A percentile compares a stretch with the other conserved stretches of the same genome.
phyloP scores from a whole-genome alignment of 1,140 invertebrate species.

The Bactericera cockerelli region DNA sequence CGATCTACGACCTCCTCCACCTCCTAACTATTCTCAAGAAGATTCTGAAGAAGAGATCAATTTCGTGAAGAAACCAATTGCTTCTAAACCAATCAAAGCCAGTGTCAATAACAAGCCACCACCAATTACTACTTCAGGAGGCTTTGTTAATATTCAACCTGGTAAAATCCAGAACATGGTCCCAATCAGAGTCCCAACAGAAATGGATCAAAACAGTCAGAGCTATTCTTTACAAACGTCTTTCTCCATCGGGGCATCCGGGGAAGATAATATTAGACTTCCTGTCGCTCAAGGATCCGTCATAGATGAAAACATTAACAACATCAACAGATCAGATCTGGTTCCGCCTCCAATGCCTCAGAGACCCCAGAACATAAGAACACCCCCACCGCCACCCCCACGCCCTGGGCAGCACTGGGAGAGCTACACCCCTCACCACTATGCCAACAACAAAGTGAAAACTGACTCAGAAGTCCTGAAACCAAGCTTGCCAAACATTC shows the following conservation, averaged over 20 bases:
- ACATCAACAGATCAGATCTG: conserved; percentile 19
- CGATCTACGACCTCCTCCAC: not conserved
- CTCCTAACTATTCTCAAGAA: not conserved
- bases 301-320: conserved; percentile 12
- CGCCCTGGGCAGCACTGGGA: not conserved
- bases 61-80: not conserved
- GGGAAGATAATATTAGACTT: conserved; percentile 14
- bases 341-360: conserved; percentile 19
- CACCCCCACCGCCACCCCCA: conserved; percentile 19
- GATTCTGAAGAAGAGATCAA: not conserved
- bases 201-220: conserved; percentile 20
- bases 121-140: not conserved
- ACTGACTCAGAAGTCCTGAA: conserved; percentile 13
- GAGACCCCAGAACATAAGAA: conserved; percentile 18
- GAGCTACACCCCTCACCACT: conserved; percentile 11
- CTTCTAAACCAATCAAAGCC: not conserved
- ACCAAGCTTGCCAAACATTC: conserved; percentile 42
- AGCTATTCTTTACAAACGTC: conserved; percentile 26
- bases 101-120: not conserved
- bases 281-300: not conserved
- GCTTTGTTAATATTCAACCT: conserved; percentile 13
- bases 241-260: conserved; percentile 22
- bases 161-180: conserved; percentile 7
- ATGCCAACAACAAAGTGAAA: conserved; percentile 18
- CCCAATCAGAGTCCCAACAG: not conserved